Conservation (phyloP, 2,113 vertebrate species). For the Caloenas nicobarica region DNA sequence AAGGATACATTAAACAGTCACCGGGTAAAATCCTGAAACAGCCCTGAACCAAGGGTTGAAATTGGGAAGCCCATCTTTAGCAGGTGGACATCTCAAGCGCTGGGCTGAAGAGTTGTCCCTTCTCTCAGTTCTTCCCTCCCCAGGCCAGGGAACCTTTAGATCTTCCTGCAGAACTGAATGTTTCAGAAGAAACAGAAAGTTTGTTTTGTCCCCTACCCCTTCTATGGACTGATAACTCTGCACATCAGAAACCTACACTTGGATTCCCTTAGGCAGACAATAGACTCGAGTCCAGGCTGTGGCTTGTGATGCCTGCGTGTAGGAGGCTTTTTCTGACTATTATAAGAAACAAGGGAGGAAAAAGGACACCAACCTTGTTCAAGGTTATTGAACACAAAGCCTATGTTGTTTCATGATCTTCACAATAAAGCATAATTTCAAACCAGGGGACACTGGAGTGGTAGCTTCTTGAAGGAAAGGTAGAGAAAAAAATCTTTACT, state of each 20-base stretch:
- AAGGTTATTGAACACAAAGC: not conserved
- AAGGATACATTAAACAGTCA: not conserved
- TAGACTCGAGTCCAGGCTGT: not conserved
- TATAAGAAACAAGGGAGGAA: not conserved
- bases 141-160: not conserved
- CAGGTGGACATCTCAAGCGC: not conserved
- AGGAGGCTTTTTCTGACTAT: not conserved
- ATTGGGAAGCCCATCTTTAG: not conserved
- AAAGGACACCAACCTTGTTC: not conserved
- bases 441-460: not conserved
- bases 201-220: not conserved
- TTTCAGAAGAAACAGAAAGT: not conserved
- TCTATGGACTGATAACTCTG: not conserved
- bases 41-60: not conserved
- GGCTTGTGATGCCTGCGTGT: not conserved
- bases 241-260: not conserved
- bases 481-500: not conserved
- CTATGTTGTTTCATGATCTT: not conserved
- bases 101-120: not conserved
- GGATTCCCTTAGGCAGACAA: not conserved
- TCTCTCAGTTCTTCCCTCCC: not conserved
- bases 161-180: not conserved
- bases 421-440: not conserved
- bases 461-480: not conserved
- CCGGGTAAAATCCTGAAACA: not conserved